Evolutionary conservation across 2,888 invertebrate species (phyloP).

Genomic region (Eremobia ochroleuca): DNA sequence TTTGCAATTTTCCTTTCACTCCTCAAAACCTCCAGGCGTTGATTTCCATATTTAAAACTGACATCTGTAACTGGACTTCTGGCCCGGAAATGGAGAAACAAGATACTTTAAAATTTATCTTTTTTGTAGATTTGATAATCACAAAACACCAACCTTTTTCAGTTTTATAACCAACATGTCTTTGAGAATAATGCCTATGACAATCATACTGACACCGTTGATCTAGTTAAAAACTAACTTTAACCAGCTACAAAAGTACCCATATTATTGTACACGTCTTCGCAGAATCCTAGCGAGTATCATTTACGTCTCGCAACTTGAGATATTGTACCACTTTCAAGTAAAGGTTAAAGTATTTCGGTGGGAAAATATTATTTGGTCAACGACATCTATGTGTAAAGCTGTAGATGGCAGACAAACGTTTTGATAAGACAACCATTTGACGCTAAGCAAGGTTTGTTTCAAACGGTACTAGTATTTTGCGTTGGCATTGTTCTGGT

Average conservation of each 20-base stretch:
- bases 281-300: conserved; percentile 43
- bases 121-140: not conserved
- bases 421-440: conserved; percentile 35
- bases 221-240: conserved; percentile 19
- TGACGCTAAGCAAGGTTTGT: conserved; percentile 23
- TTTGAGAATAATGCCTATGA: not conserved
- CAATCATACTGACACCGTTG: conserved; percentile 5
- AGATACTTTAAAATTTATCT: not conserved
- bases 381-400: conserved; percentile 41
- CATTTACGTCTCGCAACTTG: conserved; percentile 48
- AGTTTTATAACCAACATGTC: not conserved
- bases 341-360: conserved; percentile 48
- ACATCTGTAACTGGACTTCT: not conserved
- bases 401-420: conserved; percentile 44
- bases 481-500: conserved; percentile 6
- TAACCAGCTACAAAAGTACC: conserved; percentile 24
- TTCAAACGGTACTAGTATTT: conserved; percentile 33
- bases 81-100: not conserved
- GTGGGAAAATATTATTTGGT: conserved; percentile 54
- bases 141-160: not conserved
- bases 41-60: not conserved
- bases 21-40: too few relatives aligned
- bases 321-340: conserved; percentile 39
- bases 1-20: not conserved
- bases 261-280: conserved; percentile 39